Percentiles rank a stretch among this genome's conserved stretches.
These are phyloP conservation scores for Epinephelus malabaricus DNA, from an alignment of 2,797 vertebrate genomes.

Conservation along the genomic window DNA sequence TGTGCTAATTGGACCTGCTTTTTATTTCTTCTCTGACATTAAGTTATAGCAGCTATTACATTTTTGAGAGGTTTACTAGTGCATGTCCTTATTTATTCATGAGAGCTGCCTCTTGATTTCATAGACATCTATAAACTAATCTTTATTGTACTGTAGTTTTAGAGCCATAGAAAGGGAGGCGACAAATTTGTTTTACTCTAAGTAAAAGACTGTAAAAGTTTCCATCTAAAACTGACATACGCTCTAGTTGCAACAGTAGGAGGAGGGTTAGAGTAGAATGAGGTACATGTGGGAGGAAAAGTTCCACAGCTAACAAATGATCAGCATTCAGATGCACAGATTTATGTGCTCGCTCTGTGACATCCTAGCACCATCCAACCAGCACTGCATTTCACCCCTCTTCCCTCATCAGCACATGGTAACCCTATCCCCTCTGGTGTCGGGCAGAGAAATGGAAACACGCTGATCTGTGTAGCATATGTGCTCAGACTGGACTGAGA, in stretches of 20 bases:
- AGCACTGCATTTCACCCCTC: constrained; percentile 87
- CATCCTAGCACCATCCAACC: constrained; percentile 86
- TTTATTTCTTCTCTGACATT: neutral
- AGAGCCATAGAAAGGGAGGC: neutral
- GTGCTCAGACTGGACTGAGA: constrained; percentile 79
- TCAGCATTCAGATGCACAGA: constrained; percentile 85
- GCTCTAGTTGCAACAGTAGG: neutral
- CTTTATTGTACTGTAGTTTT: neutral
- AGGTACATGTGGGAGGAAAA: constrained; percentile 52
- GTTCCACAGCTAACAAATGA: constrained; percentile 84
- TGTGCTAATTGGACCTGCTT: neutral
- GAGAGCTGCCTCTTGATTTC: neutral
- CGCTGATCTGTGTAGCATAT: constrained; percentile 94
- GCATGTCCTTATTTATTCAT: neutral
- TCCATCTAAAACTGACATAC: neutral
- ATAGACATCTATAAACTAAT: neutral
- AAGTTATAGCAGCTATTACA: neutral
- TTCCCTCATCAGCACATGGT: constrained; percentile 89
- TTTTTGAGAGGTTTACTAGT: neutral
- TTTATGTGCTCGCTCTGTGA: constrained; percentile 84
- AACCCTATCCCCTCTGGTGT: constrained; percentile 89
- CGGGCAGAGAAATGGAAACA: constrained; percentile 88
- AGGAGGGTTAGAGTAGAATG: constrained; percentile 8
- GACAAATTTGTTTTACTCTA: neutral
- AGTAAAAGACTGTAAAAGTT: neutral